A percentile compares a stretch with the other conserved stretches of the same genome.
Conservation (phyloP, 1,140 invertebrate species). For the Calliopsis andreniformis region DNA sequence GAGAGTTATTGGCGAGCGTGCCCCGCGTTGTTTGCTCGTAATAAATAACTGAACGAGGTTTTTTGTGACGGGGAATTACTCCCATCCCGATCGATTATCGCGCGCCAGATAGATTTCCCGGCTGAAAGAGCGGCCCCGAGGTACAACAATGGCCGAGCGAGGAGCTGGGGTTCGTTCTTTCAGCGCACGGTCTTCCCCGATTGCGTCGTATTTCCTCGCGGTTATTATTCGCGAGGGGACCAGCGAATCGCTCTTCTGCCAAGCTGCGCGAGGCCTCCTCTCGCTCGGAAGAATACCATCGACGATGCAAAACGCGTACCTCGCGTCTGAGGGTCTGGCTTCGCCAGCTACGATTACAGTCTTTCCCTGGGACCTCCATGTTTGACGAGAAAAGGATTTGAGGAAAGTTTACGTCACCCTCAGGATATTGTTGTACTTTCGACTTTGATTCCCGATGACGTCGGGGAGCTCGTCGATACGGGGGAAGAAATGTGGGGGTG, state of each 20-base stretch:
- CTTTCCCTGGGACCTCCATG: too few relatives aligned
- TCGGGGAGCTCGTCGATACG: neutral
- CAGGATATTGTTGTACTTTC: too few relatives aligned
- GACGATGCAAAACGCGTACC: conserved; percentile 14
- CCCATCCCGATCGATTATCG: conserved; percentile 50
- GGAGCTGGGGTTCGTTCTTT: conserved; percentile 28
- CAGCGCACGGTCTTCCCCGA: conserved; percentile 3
- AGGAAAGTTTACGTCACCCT: too few relatives aligned
- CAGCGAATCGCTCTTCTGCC: neutral
- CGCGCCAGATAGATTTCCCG: conserved; percentile 40
- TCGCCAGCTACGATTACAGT: too few relatives aligned
- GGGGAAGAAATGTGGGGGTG: too few relatives aligned
- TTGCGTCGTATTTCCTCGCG: conserved; percentile 27
- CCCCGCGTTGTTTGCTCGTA: conserved; percentile 24
- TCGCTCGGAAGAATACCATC: too few relatives aligned
- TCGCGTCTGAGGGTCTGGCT: too few relatives aligned
- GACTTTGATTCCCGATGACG: neutral
- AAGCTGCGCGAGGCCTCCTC: too few relatives aligned
- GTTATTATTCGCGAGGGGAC: conserved; percentile 43
- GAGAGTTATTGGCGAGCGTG: conserved; percentile 7
- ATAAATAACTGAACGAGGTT: conserved; percentile 44
- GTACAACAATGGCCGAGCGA: conserved; percentile 38
- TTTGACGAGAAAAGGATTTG: too few relatives aligned
- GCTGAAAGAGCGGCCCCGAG: conserved; percentile 35
- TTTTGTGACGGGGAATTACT: conserved; percentile 36